Evolutionary conservation across 2,888 invertebrate genomes (phyloP).

Genomic region (Apamea crenata): DNA sequence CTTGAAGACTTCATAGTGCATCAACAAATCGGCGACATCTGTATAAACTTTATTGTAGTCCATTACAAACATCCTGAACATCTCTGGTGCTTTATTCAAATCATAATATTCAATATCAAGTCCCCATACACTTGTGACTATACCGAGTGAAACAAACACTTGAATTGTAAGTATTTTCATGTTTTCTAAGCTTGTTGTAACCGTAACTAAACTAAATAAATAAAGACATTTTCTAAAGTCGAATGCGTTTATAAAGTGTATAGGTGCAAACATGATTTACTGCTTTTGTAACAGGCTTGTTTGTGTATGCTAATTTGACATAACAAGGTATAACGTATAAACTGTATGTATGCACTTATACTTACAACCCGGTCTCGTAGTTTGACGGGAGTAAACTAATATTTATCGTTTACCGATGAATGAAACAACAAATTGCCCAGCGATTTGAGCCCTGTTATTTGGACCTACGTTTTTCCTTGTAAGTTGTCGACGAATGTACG

Average conservation of each 20-base stretch:
- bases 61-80: conserved; percentile 21
- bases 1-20: conserved; percentile 45
- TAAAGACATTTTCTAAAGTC: conserved; percentile 2
- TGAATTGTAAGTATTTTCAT: conserved; percentile 25
- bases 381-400: conserved; percentile 7
- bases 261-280: conserved; percentile 16
- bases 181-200: conserved; percentile 2
- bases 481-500: background rate
- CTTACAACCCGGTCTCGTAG: background rate
- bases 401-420: background rate
- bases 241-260: conserved; percentile 13
- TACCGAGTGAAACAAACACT: background rate
- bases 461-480: background rate
- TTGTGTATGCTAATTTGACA: conserved; percentile 30
- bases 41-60: conserved; percentile 29
- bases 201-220: conserved; percentile 11
- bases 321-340: conserved; percentile 4
- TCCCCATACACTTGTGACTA: conserved; percentile 1
- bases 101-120: conserved; percentile 41
- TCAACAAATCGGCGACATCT: conserved; percentile 19
- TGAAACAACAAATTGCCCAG: background rate
- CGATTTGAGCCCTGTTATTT: background rate
- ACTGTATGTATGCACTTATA: background rate
- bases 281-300: background rate
- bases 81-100: conserved; percentile 36